Conservation (phyloP, 2,888 invertebrate species). For the Caenorhabditis angaria region DNA sequence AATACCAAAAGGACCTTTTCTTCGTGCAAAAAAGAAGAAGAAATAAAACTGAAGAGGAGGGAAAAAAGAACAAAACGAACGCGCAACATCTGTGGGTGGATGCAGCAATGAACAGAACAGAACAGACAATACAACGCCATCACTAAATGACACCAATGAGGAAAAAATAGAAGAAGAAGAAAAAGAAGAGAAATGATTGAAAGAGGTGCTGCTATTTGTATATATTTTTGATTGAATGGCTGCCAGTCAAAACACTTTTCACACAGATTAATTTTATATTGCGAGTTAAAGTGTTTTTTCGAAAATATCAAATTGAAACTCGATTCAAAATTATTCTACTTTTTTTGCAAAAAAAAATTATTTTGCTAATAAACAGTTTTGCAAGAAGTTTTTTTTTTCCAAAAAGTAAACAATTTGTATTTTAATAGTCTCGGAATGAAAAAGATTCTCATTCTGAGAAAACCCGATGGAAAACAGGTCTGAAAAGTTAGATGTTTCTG, state of each 20-base stretch:
- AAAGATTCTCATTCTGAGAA: not conserved
- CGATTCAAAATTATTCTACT: no score
- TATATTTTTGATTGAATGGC: constrained; percentile 2
- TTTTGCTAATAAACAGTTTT: not conserved
- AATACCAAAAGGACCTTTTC: not conserved
- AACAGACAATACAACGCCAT: constrained; percentile 4
- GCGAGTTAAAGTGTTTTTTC: no score
- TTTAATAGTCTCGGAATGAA: constrained; percentile 2
- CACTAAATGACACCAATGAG: constrained; percentile 2
- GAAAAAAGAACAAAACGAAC: not conserved
- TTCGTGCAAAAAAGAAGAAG: constrained; percentile 3
- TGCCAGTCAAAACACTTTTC: constrained; percentile 2
- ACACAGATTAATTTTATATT: not conserved
- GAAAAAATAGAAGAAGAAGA: not conserved
- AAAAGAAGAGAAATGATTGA: not conserved
- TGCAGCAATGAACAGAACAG: not conserved
- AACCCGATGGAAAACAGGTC: no score
- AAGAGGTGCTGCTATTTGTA: not conserved
- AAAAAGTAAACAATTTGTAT: not conserved
- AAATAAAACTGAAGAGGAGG: not conserved
- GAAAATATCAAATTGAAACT: no score
- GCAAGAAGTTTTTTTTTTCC: not conserved
- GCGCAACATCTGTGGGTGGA: constrained; percentile 5
- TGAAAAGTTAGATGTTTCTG: no score
- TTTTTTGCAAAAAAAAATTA: not conserved